These are phyloP conservation scores for Oreochromis aureus DNA, from an alignment of 2,113 vertebrate species.

Conservation along the genomic window DNA sequence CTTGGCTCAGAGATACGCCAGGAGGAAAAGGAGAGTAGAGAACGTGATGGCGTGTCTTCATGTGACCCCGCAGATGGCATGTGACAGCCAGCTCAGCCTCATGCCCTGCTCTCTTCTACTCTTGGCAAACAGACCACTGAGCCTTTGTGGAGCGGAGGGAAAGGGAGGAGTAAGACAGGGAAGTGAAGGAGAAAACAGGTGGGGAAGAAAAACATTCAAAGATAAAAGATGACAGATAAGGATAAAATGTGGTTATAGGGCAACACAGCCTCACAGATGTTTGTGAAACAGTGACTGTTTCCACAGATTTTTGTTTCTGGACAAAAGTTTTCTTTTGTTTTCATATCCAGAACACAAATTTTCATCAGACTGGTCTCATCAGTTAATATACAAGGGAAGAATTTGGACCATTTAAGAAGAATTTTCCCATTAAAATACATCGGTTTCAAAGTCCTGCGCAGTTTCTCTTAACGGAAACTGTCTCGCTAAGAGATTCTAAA, in stretches of 20 bases:
- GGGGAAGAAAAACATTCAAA: neutral
- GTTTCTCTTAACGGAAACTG: fast-evolving
- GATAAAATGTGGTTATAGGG: neutral
- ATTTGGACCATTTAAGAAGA: neutral
- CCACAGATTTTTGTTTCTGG: neutral
- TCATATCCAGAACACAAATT: neutral
- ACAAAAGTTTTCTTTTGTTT: fast-evolving
- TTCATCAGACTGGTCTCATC: neutral
- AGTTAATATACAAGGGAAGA: neutral
- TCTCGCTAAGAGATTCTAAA: neutral
- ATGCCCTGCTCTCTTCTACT: constrained; percentile 29
- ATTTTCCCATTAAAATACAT: neutral
- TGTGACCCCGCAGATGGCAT: constrained; percentile 46
- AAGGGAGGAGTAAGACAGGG: neutral
- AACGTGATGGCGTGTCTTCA: constrained; percentile 12
- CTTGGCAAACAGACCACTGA: constrained; percentile 6
- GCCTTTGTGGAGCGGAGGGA: neutral
- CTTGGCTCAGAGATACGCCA: neutral
- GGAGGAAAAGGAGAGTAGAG: constrained; percentile 2
- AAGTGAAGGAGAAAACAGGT: neutral
- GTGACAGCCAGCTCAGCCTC: constrained; percentile 49
- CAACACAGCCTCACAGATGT: neutral
- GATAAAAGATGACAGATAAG: neutral
- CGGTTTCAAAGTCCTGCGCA: neutral
- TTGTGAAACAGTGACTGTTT: neutral